A percentile compares a stretch with the other conserved stretches of the same genome.
Evolutionary conservation across 2,113 vertebrate species (phyloP).

Genomic region (Nettapus auritus): DNA sequence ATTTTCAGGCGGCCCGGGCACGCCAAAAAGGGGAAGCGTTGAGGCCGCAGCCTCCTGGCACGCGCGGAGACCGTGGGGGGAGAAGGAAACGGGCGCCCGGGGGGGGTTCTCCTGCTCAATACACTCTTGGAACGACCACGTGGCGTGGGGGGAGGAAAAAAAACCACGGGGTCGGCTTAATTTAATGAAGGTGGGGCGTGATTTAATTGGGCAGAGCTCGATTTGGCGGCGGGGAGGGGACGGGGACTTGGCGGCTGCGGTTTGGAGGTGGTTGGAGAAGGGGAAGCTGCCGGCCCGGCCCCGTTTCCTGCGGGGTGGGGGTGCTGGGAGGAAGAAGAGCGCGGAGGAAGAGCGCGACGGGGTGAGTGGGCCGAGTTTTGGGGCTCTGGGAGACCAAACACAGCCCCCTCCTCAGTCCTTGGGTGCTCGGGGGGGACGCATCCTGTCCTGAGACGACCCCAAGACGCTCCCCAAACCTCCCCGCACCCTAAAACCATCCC

Average conservation of each 20-base stretch:
- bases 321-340: no score
- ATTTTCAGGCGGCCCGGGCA: not conserved
- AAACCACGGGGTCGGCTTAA: no score
- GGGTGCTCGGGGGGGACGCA: no score
- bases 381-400: no score
- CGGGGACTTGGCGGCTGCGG: fast-evolving
- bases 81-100: not conserved
- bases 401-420: no score
- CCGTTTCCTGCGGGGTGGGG: no score
- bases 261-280: not conserved
- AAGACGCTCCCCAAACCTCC: fast-evolving
- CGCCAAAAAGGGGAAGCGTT: not conserved
- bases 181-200: not conserved
- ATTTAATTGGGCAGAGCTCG: not conserved
- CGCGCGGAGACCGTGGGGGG: not conserved
- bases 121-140: not conserved
- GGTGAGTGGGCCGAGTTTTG: not conserved
- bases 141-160: no score
- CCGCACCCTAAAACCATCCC: not conserved
- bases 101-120: not conserved
- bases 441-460: no score
- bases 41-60: not conserved
- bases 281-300: not conserved
- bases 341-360: no score
- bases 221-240: not conserved